Conservation (phyloP, 2,113 vertebrate genomes). For the Paradoxurus hermaphroditus region DNA sequence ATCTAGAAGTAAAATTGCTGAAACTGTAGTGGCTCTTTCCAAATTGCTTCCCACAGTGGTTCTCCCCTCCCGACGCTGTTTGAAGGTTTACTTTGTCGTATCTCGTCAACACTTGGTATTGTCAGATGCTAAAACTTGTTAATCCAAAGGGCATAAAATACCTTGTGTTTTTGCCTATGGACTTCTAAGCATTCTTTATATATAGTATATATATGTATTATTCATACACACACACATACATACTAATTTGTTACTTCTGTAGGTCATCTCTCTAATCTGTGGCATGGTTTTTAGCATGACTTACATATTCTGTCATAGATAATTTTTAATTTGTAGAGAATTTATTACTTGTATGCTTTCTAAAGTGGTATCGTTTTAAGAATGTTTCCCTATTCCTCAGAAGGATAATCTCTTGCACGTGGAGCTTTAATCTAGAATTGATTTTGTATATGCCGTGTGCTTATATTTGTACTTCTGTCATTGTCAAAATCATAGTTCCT, state of each 20-base stretch:
- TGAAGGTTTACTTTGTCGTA: background rate
- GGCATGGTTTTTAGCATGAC: background rate
- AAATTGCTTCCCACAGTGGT: background rate
- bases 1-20: background rate
- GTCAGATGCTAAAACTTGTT: background rate
- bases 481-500: background rate
- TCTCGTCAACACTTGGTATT: background rate
- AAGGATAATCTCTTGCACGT: background rate
- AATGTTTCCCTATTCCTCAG: background rate
- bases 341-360: background rate
- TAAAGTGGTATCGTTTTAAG: background rate
- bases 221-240: too few relatives aligned
- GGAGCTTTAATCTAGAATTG: background rate
- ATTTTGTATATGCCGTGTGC: too few relatives aligned
- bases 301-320: background rate
- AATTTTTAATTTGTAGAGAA: background rate
- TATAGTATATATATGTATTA: too few relatives aligned
- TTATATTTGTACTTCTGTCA: background rate
- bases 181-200: background rate
- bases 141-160: background rate
- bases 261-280: background rate
- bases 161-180: background rate
- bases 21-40: background rate
- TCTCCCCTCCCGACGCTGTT: background rate
- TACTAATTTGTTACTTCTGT: background rate